Evolutionary conservation across 2,113 vertebrate species (phyloP), one percentile per base, ranked within the genome.

Genomic region (Girardinichthys multiradiatus): DNA sequence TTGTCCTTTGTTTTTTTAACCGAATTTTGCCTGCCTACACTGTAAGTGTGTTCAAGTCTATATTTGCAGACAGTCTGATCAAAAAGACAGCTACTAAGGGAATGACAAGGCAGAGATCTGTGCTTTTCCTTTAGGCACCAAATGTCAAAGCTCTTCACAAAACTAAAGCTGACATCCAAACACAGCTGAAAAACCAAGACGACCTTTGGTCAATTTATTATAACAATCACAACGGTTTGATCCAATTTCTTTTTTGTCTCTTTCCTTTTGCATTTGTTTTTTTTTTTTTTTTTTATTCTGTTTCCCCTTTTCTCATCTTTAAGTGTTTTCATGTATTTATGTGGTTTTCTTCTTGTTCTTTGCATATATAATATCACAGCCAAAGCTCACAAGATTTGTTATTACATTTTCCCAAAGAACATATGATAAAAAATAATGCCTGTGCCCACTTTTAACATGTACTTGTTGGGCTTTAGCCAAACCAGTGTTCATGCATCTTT

Each of bases 401-500:
- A n/a, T 45, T 11, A 54, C 9, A 54, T 54, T n/a, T 54, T 70
- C 45, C 21, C 24, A 42, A 4, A 30, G 33, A 73, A 13, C 54
- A 39, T 28, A 24, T 39, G 67, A 77, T 35, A 64, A 71, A 73
- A 67, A 70, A 66, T 19, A 57, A 35, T 12, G n/a, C 27, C 26
- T 30, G 58, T 30, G 58, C 17, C 17, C 29, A 30, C 15, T 60
- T 60, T 30, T 19, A 60, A 27, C 28, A 0, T 28, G 6, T 17
- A 15, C 57, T 30, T 19, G 58, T 31, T 60, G 24, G 4, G 35
- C 7, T 45, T 64, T 37, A 42, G 37, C 63, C 70, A 75, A 69
- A 87, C 54, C 72, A 27, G 30, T 6, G 3, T 51, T 88, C 86
- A 86, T 90, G 69, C 79, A 87, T 86, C 67, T 89, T 89, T 91